These are phyloP conservation scores for Aelia acuminata DNA, from an alignment of 2,888 invertebrate species.

Conservation along the genomic window DNA sequence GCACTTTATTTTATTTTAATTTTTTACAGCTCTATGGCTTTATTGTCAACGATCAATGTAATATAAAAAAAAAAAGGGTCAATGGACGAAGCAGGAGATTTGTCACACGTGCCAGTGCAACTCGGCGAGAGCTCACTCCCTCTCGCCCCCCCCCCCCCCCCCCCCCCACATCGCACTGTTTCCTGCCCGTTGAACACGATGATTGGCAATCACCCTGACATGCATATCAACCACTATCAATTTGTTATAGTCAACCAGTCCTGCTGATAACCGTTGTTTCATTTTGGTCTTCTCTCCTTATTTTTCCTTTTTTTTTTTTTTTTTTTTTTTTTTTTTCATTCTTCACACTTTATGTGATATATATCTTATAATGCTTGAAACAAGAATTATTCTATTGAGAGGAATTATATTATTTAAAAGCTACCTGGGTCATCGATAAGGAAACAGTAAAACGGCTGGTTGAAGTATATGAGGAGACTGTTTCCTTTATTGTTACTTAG, in stretches of 20 bases:
- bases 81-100: neutral
- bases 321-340: neutral
- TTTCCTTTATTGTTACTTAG: too few species aligned
- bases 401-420: too few species aligned
- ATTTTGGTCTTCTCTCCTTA: neutral
- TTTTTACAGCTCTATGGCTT: too few species aligned
- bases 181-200: neutral
- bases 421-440: too few species aligned
- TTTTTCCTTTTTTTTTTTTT: neutral
- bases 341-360: too few species aligned
- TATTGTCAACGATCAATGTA: too few species aligned
- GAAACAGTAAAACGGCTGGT: too few species aligned
- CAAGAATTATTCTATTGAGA: too few species aligned
- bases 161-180: neutral
- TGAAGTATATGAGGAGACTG: too few species aligned
- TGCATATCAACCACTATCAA: slow-evolving; percentile 4
- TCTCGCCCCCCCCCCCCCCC: neutral
- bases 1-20: too few species aligned
- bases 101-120: neutral
- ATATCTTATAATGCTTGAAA: too few species aligned
- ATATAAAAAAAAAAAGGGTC: neutral
- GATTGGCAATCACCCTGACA: neutral
- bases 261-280: neutral
- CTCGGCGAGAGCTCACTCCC: neutral
- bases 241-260: neutral